Evolutionary conservation across 1,140 invertebrate species (phyloP).

Genomic region (Eupristina koningsbergeri): DNA sequence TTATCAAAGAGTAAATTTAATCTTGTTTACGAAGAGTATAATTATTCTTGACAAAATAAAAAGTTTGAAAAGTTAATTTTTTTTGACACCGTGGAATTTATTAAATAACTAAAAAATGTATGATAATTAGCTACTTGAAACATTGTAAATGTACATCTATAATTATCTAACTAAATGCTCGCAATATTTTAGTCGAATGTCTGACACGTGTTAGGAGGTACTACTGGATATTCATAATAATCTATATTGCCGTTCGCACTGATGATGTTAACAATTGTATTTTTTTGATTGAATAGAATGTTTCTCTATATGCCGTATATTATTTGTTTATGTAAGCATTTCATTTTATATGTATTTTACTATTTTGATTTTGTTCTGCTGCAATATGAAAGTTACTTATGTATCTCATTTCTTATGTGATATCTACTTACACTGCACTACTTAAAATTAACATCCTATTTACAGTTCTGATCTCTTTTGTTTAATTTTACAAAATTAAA

Average conservation of each 20-base stretch:
- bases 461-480: not conserved
- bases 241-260: not conserved
- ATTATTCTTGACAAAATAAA: too few species aligned
- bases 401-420: not conserved
- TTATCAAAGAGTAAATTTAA: too few species aligned
- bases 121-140: not conserved
- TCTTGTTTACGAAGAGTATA: too few species aligned
- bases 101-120: not conserved
- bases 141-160: not conserved
- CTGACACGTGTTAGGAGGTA: slow-evolving; percentile 21
- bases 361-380: not conserved
- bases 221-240: not conserved
- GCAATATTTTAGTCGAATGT: not conserved
- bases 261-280: not conserved
- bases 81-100: not conserved
- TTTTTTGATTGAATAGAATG: not conserved
- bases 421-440: not conserved
- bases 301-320: not conserved
- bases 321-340: not conserved
- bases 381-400: not conserved
- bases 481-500: too few species aligned
- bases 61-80: not conserved
- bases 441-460: not conserved
- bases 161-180: not conserved
- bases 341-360: not conserved